Evolutionary conservation across 2,797 vertebrate species (phyloP).

Genomic region (Manis pentadactyla): DNA sequence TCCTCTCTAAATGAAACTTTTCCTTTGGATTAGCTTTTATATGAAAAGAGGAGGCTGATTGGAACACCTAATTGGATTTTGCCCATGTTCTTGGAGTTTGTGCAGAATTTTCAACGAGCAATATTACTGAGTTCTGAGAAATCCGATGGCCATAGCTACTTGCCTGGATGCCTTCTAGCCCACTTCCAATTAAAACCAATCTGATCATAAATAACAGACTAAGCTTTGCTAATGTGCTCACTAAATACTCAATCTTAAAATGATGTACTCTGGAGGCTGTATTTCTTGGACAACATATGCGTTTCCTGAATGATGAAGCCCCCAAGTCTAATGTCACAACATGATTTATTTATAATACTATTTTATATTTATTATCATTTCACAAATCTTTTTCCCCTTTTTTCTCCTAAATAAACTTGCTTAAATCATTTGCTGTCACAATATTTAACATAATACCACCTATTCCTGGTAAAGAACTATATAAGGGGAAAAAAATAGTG

Average conservation of each 20-base stretch:
- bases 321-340: conserved; percentile 34
- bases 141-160: neutral
- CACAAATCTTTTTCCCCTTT: neutral
- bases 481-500: neutral
- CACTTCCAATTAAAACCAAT: conserved; percentile 26
- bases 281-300: conserved; percentile 45
- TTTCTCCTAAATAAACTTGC: neutral
- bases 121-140: neutral
- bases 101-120: neutral
- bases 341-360: conserved; percentile 41
- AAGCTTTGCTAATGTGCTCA: neutral
- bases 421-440: conserved; percentile 31
- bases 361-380: conserved; percentile 60
- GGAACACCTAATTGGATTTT: neutral
- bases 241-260: conserved; percentile 53
- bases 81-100: neutral
- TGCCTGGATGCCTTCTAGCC: neutral
- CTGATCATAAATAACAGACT: conserved; percentile 60
- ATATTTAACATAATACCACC: neutral
- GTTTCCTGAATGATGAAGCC: conserved; percentile 11
- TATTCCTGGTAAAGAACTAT: neutral
- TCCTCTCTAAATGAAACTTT: conserved; percentile 46
- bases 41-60: neutral
- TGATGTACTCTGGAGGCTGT: conserved; percentile 7
- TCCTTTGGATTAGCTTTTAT: conserved; percentile 22